phyloP scores from a whole-genome alignment of 1,140 invertebrate genomes.

The Ceratitis capitata region DNA sequence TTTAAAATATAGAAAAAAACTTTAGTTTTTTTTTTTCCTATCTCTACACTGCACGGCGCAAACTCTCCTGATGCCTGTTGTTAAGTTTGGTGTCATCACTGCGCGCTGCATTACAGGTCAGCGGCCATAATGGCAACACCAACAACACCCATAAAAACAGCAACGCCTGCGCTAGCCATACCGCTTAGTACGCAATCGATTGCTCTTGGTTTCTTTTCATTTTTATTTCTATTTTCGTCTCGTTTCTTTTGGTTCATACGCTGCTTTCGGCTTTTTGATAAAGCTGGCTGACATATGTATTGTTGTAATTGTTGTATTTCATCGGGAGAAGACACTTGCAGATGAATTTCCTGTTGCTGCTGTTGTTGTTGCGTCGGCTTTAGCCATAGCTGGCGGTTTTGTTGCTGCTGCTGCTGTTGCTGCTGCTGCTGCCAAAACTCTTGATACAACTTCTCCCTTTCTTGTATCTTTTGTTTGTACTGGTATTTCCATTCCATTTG shows the following conservation, averaged over 20 bases:
- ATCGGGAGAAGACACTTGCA: background rate
- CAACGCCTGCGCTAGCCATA: slow-evolving; percentile 25
- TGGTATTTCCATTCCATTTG: slow-evolving; percentile 35
- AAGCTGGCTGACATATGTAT: background rate
- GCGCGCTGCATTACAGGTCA: slow-evolving; percentile 26
- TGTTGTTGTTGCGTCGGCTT: background rate
- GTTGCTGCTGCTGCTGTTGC: background rate
- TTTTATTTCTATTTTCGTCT: slow-evolving; percentile 14
- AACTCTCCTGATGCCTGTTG: background rate
- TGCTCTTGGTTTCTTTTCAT: background rate
- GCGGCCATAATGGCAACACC: slow-evolving; percentile 29
- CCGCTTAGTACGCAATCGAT: slow-evolving; percentile 2
- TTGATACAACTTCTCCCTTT: slow-evolving; percentile 14
- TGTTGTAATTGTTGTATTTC: background rate
- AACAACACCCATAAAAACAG: slow-evolving; percentile 33
- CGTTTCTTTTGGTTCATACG: slow-evolving; percentile 18
- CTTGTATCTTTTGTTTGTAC: slow-evolving; percentile 9
- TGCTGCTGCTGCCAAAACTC: background rate
- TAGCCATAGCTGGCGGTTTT: background rate
- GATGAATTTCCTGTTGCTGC: background rate
- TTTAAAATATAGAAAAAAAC: background rate
- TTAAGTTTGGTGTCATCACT: background rate
- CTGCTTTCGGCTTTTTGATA: slow-evolving; percentile 2
- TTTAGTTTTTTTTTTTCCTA: background rate
- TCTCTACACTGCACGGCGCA: background rate